Base-by-base conservation (phyloP, 1,140 invertebrate species). In the Eupeodes corollae region DNA sequence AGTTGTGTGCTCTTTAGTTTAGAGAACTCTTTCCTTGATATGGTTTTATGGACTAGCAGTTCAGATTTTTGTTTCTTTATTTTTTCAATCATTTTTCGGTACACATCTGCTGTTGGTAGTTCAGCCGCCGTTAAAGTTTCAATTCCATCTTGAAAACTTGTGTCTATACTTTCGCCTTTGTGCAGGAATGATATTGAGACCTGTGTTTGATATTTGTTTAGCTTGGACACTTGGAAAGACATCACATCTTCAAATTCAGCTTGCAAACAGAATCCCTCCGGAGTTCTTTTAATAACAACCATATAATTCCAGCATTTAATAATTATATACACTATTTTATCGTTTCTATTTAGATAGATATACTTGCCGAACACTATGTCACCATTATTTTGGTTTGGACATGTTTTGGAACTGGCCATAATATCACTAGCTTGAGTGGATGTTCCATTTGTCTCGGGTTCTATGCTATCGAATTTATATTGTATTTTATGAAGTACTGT, bases 221-320 rank as follows among this genome's bases (percentile, higher is more conserved):
- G n/a, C 3, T 46, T 43, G 44, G 44, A 46, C 11, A 41, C 21
- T 2, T 42, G 35, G 42, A 44, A 47, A 14, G 18, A 26, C 12
- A 16, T 12, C 13, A 51, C 34, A 30, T 43, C n/a, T 35, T 45
- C 42, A 26, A 40, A 41, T 40, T 51, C 42, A 3, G 37, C 38
- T 13, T 21, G 16, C 18, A 51, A 26, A 12, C 8, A 6, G 32
- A 26, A 44, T 26, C 37, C 31, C 12, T n/a, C 30, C 6, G 31
- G 10, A 21, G 39, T 32, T 15, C 37, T 32, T n/a, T 14, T 16
- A 11, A 51, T 9, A 12, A 47, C 32, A 5, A 51, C 13, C 31
- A 47, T 42, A 35, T 44, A 47, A 44, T 51, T 42, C 50, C 50
- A 51, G 19, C 46, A 47, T 5, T 48, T 33, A n/a, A 51, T 41